Conservation (phyloP, 2,888 invertebrate genomes). For the Brachycybe producta region DNA sequence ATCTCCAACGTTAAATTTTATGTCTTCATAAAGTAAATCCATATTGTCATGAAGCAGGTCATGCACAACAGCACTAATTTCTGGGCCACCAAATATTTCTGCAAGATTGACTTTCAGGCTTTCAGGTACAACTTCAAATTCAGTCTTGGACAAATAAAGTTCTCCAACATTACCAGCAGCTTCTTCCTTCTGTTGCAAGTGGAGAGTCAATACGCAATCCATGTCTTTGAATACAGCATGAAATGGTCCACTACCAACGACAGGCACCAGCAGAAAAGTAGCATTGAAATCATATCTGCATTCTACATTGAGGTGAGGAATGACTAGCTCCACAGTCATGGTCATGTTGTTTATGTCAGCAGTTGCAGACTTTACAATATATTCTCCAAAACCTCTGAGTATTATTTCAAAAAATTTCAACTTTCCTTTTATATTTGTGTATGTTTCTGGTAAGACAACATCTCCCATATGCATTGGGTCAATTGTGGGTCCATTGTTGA, state of each 20-base stretch:
- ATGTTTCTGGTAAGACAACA: conserved; percentile 1
- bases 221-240: neutral
- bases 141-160: conserved; percentile 44
- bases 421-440: conserved; percentile 4
- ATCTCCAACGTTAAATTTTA: conserved; percentile 62
- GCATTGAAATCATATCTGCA: conserved; percentile 9
- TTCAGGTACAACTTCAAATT: conserved; percentile 42
- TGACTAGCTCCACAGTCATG: neutral
- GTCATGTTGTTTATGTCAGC: conserved; percentile 1
- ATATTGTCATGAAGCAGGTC: conserved; percentile 68
- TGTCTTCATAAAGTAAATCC: conserved; percentile 65
- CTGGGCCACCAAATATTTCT: conserved; percentile 55
- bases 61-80: conserved; percentile 69
- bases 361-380: neutral
- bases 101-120: conserved; percentile 43
- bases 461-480: conserved; percentile 11
- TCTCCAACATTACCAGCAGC: conserved; percentile 23
- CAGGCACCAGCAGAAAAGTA: conserved; percentile 9
- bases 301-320: conserved; percentile 7
- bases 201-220: neutral
- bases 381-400: conserved; percentile 1
- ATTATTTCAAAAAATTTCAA: conserved; percentile 6
- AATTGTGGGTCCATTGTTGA: no score
- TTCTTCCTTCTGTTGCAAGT: no score
- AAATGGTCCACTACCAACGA: conserved; percentile 11